phyloP scores from a whole-genome alignment of 2,888 invertebrate genomes.

The Noctua janthe region DNA sequence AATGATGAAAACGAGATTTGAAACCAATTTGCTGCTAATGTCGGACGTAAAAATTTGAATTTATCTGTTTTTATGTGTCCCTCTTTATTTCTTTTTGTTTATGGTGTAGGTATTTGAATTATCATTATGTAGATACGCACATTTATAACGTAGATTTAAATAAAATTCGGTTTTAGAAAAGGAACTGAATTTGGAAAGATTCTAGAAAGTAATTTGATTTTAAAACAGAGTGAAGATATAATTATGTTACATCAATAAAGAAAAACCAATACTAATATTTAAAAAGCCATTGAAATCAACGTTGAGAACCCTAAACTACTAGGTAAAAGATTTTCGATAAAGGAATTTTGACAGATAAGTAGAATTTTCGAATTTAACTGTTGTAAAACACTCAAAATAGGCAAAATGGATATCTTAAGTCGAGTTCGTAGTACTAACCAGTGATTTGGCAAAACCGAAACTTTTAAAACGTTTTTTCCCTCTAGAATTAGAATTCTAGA shows the following conservation, averaged over 20 bases:
- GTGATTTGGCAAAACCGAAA: conserved; percentile 58
- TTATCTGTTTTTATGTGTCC: conserved; percentile 36
- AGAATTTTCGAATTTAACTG: conserved; percentile 6
- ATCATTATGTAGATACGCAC: neutral
- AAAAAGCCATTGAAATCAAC: neutral
- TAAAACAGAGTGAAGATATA: neutral
- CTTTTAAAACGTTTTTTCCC: conserved; percentile 64
- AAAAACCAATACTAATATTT: neutral
- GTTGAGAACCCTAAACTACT: neutral
- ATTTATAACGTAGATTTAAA: neutral
- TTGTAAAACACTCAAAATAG: neutral
- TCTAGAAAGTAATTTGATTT: neutral
- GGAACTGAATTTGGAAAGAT: neutral
- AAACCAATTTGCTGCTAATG: conserved; percentile 42
- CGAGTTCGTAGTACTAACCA: conserved; percentile 6
- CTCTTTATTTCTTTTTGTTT: conserved; percentile 44
- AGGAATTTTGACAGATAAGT: neutral
- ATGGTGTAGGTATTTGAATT: conserved; percentile 15
- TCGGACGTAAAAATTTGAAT: conserved; percentile 36
- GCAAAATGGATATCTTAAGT: conserved; percentile 6
- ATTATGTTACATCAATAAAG: neutral
- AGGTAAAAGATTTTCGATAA: neutral
- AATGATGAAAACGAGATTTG: conserved; percentile 33
- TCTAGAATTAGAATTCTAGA: conserved; percentile 63
- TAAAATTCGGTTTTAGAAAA: neutral